Conservation (phyloP, 1,140 invertebrate genomes). For the Zaprionus camerounensis region DNA sequence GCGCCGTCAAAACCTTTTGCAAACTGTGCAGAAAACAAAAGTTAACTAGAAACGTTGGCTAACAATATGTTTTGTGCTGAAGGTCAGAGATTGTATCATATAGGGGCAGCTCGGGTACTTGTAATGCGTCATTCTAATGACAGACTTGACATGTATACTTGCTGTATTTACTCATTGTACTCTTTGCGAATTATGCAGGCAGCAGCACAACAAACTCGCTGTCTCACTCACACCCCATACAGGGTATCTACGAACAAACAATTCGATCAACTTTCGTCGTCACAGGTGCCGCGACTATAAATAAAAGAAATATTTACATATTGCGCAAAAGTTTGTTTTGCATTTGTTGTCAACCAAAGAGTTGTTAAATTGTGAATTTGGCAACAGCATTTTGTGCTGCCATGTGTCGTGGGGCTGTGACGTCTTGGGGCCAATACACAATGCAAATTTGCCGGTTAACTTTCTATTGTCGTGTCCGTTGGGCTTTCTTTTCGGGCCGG, state of each 20-base stretch:
- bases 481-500: conserved; percentile 69
- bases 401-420: conserved; percentile 39
- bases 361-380: conserved; percentile 46
- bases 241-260: not conserved
- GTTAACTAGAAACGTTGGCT: not conserved
- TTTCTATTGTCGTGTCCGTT: conserved; percentile 53
- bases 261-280: conserved; percentile 9
- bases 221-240: not conserved
- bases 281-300: not conserved
- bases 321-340: conserved; percentile 45
- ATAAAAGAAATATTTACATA: conserved; percentile 51
- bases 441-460: conserved; percentile 71
- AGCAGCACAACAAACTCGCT: not conserved
- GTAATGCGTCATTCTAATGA: not conserved
- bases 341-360: conserved; percentile 34
- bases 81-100: conserved; percentile 9
- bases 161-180: not conserved
- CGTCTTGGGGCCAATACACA: conserved; percentile 60
- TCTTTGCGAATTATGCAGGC: not conserved
- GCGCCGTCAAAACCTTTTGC: not conserved
- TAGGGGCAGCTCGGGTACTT: not conserved
- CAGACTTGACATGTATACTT: not conserved
- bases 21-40: not conserved
- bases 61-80: not conserved
- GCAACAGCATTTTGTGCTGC: conserved; percentile 29